Evolutionary conservation across 2,797 vertebrate genomes (phyloP), one percentile per base, ranked within the genome.

Genomic region (Pseudochromis fuscus): DNA sequence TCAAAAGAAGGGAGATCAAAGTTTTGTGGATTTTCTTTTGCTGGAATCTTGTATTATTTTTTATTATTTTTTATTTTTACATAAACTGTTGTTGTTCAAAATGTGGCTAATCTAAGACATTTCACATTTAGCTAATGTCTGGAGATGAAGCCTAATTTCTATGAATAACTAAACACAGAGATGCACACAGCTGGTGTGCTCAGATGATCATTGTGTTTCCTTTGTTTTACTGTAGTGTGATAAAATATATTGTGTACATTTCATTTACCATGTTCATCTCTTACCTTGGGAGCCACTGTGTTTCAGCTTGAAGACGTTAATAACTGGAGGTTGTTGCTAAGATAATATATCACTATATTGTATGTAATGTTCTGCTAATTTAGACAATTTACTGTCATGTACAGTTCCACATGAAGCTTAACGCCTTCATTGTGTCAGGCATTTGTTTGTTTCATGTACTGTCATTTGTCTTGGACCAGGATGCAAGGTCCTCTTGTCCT

Each of bases 401-500:
- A 33, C 15, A 37, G 9, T 42, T 53, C 23, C 56, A 27, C 35
- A 44, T 56, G 19, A 35, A 37, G n/a, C 24, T 59, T n/a, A 67
- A 65, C 66, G 51, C 38, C 42, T 76, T 62, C 19, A 67, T 46
- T 62, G 51, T 77, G 56, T 82, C 67, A 21, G 13, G 24, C 23
- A n/a, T n/a, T n/a, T n/a, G 40, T 37, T 35, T 67, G 64, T 55
- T 24, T 72, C 51, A 28, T 57, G 21, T 48, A 19, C 11, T 40
- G 75, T 70, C 60, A 42, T 35, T 1, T 5, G 25, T 37, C 19
- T 75, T 64, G 60, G 30, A 42, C 61, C 40, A 55, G 59, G 65
- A 78, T 23, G 35, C 50, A 75, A 70, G 10, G 77, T 86, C 79
- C 25, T 44, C 40, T 31, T 72, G 84, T 67, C 86, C 84, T 87